Conservation (phyloP, 2,888 invertebrate genomes). For the Kuschelorhynchus macadamiae region DNA sequence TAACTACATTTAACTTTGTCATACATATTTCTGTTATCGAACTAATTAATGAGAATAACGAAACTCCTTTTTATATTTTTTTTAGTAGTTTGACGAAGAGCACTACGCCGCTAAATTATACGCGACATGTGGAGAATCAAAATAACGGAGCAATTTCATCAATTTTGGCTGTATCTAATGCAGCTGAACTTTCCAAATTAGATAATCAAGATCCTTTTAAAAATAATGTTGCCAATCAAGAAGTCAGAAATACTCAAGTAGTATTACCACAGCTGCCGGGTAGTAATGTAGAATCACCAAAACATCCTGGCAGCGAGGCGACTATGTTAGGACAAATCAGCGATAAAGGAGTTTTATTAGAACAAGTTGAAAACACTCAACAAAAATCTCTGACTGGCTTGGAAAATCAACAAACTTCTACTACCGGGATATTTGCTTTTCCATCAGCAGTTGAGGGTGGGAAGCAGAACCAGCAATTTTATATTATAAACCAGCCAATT, state of each 20-base stretch:
- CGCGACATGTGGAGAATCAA: constrained; percentile 15
- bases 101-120: constrained; percentile 4
- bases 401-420: neutral
- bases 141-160: constrained; percentile 21
- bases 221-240: neutral
- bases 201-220: neutral
- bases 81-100: neutral
- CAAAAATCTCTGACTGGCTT: neutral
- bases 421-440: constrained; percentile 7
- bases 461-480: constrained; percentile 30
- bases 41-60: too few relatives aligned
- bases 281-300: neutral
- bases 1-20: too few relatives aligned
- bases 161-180: constrained; percentile 13
- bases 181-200: too few relatives aligned
- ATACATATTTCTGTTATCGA: too few relatives aligned
- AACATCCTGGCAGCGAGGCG: neutral
- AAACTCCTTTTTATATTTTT: neutral
- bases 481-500: constrained; percentile 43
- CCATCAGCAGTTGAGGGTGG: neutral
- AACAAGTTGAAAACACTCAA: too few relatives aligned
- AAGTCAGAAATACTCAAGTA: neutral
- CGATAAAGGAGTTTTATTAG: neutral
- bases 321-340: neutral
- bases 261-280: neutral